These are phyloP conservation scores for Zootermopsis nevadensis DNA, from an alignment of 2,888 invertebrate species.

Conservation along the genomic window DNA sequence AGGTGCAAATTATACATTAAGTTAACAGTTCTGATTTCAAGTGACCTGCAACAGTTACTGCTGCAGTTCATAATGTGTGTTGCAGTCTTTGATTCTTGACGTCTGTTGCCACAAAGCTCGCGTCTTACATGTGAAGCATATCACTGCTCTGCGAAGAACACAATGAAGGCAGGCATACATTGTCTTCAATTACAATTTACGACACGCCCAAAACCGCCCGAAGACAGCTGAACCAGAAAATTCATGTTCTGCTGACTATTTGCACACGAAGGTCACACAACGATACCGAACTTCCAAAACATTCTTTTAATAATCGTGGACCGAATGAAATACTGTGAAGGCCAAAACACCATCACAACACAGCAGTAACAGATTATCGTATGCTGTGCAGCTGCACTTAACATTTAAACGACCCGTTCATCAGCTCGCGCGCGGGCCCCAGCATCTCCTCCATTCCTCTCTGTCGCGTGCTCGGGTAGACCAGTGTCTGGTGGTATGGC, in stretches of 20 bases:
- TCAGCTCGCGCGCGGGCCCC: no score
- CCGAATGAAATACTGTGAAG: neutral
- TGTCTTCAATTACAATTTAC: neutral
- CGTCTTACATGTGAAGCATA: neutral
- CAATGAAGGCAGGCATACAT: no score
- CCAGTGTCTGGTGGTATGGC: no score
- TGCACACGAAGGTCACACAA: no score
- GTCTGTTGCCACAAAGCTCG: neutral
- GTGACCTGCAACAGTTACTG: neutral
- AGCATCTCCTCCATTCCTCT: no score
- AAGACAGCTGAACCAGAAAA: conserved; percentile 6
- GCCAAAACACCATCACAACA: neutral
- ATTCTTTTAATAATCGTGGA: conserved; percentile 1
- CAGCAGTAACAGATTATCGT: no score
- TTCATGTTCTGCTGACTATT: neutral
- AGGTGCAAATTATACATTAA: no score
- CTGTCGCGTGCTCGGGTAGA: no score
- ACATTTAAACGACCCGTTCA: no score
- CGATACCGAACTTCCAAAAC: no score
- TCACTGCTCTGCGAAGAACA: no score
- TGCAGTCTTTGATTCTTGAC: neutral
- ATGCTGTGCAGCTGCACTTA: neutral
- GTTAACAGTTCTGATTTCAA: no score
- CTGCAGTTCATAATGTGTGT: neutral
- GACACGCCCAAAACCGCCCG: neutral